Evolutionary conservation across 35 echinoderm and acorn worm genomes (phyloP), one percentile per base, ranked within the genome.

Genomic region (Hemicentrotus pulcherrimus): DNA sequence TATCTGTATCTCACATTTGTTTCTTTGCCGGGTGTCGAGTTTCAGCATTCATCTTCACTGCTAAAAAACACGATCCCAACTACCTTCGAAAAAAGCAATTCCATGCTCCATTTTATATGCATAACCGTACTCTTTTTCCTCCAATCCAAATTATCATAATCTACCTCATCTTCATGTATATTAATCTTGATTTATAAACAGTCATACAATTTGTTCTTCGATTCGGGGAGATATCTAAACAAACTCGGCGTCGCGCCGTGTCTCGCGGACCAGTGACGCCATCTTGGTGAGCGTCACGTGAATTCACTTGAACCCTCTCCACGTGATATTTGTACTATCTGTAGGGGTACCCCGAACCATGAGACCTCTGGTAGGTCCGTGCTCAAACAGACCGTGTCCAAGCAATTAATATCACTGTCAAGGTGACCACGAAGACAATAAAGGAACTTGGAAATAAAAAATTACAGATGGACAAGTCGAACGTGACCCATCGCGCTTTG

Each of bases 321-420:
- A 47, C 88, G 46, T 90, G 88, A 90, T 90, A 47, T 90, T 90
- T 90, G 88, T 90, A 13, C 32, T 90, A 90, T 90, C 88, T 33
- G 33, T 47, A 90, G 88, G 88, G 88, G 88, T 90, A 47, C 32
- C 65, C 19, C 28, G 65, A 78, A 59, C 52, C 16, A 2, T 11
- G 12, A 59, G 52, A 59, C 52, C 52, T 59, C 2, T 10, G 11
- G 11, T 16, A 59, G 52, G 52, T 59, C 52, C 52, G 16, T 59
- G 11, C 16, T 59, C 11, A 9, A 59, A 22, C 65, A 78, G 65
- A 78, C 24, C 65, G 18, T 78, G 65, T 78, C 65, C 65, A 78
- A 78, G 65, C 88, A 90, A 90, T 90, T 90, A 90, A 90, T 90
- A 90, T 90, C 65, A 78, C 28, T n/a, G 65, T 78, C 65, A 78